These are phyloP conservation scores for Chondrilla cf. caribensis DNA, from an alignment of 37 sponge, comb jelly and placozoan genomes.

Conservation along the genomic window DNA sequence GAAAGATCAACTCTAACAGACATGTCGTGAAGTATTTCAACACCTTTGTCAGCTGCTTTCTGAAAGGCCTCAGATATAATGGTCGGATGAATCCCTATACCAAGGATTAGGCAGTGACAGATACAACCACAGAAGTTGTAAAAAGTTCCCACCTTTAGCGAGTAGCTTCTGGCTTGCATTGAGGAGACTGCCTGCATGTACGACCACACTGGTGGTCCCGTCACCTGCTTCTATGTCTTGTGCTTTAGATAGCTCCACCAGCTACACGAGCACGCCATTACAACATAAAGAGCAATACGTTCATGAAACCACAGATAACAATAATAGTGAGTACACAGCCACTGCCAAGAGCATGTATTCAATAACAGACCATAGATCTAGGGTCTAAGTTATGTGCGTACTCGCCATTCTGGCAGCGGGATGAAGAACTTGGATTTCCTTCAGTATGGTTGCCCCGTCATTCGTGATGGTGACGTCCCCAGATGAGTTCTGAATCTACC, in stretches of 20 bases:
- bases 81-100: conserved; percentile 96
- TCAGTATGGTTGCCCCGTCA: conserved; percentile 99
- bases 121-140: too few relatives aligned
- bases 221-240: conserved; percentile 99
- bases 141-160: conserved; percentile 67
- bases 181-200: conserved; percentile 93
- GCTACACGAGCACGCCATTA: conserved; percentile 45
- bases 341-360: neutral
- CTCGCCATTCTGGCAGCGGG: conserved; percentile 96
- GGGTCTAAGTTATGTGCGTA: too few relatives aligned
- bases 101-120: neutral
- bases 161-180: conserved; percentile 84
- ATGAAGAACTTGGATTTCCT: conserved; percentile 98
- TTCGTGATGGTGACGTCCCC: conserved; percentile 99
- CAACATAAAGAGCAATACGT: neutral
- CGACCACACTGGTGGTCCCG: conserved; percentile 97
- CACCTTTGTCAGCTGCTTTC: conserved; percentile 77
- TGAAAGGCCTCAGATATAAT: conserved; percentile 97
- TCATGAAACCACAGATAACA: neutral
- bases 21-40: conserved; percentile 82
- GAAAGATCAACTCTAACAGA: conserved; percentile 78
- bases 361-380: neutral
- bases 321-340: neutral
- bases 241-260: conserved; percentile 99
- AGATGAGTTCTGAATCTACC: conserved; percentile 74